Base-by-base conservation (phyloP, 1,140 invertebrate genomes). In the Trichomalopsis sarcophagae region DNA sequence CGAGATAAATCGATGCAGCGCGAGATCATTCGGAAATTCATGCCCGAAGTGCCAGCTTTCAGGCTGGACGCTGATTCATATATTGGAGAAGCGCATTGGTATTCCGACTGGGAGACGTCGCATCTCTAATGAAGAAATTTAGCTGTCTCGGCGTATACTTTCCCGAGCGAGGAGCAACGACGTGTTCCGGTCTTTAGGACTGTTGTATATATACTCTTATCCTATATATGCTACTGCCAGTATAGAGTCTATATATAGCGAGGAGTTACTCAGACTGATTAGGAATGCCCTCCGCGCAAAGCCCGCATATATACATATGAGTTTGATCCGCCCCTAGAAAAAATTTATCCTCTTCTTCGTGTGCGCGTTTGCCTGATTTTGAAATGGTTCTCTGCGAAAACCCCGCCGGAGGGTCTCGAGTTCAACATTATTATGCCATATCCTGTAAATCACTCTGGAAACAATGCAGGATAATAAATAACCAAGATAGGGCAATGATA, bases 391-490 rank as follows among this genome's bases (percentile, higher is more conserved):
- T 62, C 55, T 17, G 17, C 13, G 14, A 21, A 17, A 21, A n/a
- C 5, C 55, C 55, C 55, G 55, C 55, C 55, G 55, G 55, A n/a
- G 55, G 55, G 47, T 27, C 27, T 27, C 27, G 14, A 50, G 47
- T 73, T 69, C 40, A 68, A 80, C 40, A 68, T 36, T 36, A 3
- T 36, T 5, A 55, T 68, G 1, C 21, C 27, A 68, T 40, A 21
- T 62, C 55, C n/a, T 62, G 66, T 73, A 82, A 27, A 47, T 74
- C 71, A 17, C 50, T 36, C 33, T 36, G 81, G 55, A 82, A 82
- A 82, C 33, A 55, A 74, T 74, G 6, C 21, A 55, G 10, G 71
- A 75, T 62, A 82, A 82, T 82, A 74, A 82, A 82, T 82, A 74
- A 74, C 27, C 11, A 27, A 27, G 27, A 27, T 27, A 27, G 44